phyloP scores from a whole-genome alignment of 2,797 vertebrate genomes.

The Betta splendens region DNA sequence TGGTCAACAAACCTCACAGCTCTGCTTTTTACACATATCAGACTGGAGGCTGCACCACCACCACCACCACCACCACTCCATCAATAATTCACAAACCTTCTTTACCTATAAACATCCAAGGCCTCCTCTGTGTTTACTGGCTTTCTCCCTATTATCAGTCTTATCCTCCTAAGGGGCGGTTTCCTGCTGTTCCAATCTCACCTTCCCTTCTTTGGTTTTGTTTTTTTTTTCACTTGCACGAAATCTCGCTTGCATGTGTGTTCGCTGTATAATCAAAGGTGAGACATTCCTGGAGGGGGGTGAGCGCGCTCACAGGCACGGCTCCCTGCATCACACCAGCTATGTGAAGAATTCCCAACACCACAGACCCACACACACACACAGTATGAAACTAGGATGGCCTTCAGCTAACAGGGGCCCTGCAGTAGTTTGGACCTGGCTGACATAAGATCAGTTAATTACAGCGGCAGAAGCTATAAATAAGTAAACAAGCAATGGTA shows the following conservation, averaged over 20 bases:
- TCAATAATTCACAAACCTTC: constrained; percentile 60
- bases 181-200: neutral
- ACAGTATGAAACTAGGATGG: constrained; percentile 25
- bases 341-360: constrained; percentile 50
- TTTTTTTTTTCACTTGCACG: neutral
- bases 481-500: too few relatives aligned
- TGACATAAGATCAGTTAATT: too few relatives aligned
- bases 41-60: constrained; percentile 48
- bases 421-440: too few relatives aligned
- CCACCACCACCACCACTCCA: constrained; percentile 18
- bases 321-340: constrained; percentile 45
- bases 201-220: neutral
- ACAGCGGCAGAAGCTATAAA: too few relatives aligned
- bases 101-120: constrained; percentile 41
- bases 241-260: neutral
- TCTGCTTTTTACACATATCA: constrained; percentile 50
- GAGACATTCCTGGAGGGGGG: constrained; percentile 47
- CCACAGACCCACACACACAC: constrained; percentile 27
- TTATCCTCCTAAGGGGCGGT: neutral
- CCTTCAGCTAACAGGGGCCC: neutral
- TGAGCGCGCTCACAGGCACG: constrained; percentile 21
- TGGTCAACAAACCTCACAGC: neutral
- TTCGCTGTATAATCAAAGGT: constrained; percentile 15
- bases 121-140: constrained; percentile 7
- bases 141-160: constrained; percentile 1